These are phyloP conservation scores for Pheosia gnoma DNA, from an alignment of 2,888 invertebrate genomes.

Conservation along the genomic window DNA sequence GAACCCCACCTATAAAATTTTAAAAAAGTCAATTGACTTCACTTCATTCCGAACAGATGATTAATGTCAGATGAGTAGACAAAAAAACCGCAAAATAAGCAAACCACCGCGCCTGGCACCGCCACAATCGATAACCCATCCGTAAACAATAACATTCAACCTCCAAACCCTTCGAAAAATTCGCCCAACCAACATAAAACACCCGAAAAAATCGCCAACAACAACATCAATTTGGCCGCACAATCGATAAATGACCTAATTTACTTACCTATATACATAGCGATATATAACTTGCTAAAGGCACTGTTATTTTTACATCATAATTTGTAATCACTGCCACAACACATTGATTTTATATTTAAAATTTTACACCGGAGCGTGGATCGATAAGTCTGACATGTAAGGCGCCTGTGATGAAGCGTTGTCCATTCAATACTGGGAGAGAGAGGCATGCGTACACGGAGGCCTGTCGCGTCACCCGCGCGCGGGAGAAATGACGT, in stretches of 20 bases:
- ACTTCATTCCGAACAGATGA: slow-evolving; percentile 29
- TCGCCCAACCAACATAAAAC: slow-evolving; percentile 36
- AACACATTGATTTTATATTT: slow-evolving; percentile 59
- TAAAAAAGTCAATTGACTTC: slow-evolving; percentile 16
- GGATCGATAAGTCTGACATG: slow-evolving; percentile 71
- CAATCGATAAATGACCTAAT: slow-evolving; percentile 52
- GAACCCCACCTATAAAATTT: neutral
- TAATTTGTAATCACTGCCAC: slow-evolving; percentile 57
- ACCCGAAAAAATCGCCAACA: slow-evolving; percentile 29
- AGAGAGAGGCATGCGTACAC: slow-evolving; percentile 71
- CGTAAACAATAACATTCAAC: slow-evolving; percentile 75
- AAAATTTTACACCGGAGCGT: slow-evolving; percentile 65
- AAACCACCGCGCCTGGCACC: slow-evolving; percentile 54
- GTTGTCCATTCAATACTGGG: slow-evolving; percentile 73
- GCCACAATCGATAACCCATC: slow-evolving; percentile 51
- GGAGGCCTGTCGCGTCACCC: slow-evolving; percentile 45
- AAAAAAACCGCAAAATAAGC: slow-evolving; percentile 30
- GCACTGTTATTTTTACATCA: slow-evolving; percentile 58
- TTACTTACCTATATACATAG: slow-evolving; percentile 57
- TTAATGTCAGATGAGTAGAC: slow-evolving; percentile 31
- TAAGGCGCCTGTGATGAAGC: slow-evolving; percentile 52
- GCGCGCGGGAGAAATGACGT: slow-evolving; percentile 76
- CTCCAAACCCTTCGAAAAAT: slow-evolving; percentile 55
- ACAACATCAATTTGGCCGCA: slow-evolving; percentile 36
- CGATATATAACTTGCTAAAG: slow-evolving; percentile 54